Conservation (phyloP, 2,888 invertebrate genomes). For the Apotomis capreana region DNA sequence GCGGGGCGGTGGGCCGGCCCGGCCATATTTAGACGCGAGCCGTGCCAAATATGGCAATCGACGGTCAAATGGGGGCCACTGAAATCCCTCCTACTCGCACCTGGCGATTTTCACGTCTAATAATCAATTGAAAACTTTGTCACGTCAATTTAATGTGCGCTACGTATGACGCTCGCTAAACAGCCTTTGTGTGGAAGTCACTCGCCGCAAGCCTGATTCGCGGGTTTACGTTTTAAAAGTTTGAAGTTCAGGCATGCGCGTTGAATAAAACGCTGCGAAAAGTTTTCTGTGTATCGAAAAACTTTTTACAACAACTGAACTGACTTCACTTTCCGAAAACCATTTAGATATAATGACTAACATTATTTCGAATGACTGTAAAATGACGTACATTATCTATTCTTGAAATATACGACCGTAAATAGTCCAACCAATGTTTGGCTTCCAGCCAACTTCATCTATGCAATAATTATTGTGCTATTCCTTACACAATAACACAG, state of each 20-base stretch:
- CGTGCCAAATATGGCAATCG: slow-evolving; percentile 92
- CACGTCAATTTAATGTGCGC: slow-evolving; percentile 63
- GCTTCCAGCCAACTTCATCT: slow-evolving; percentile 14
- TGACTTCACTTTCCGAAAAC: not conserved
- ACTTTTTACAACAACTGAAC: not conserved
- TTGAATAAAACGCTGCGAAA: not conserved
- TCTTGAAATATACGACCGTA: slow-evolving; percentile 22
- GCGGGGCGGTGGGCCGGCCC: slow-evolving; percentile 83
- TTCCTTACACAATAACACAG: not conserved
- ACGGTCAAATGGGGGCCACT: slow-evolving; percentile 91
- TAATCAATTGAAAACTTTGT: slow-evolving; percentile 78
- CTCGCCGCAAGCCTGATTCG: not conserved
- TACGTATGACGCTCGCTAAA: slow-evolving; percentile 26
- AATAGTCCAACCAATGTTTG: slow-evolving; percentile 20
- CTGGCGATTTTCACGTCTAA: slow-evolving; percentile 82
- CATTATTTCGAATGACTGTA: not conserved
- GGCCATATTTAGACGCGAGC: slow-evolving; percentile 92
- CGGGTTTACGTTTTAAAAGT: slow-evolving; percentile 20
- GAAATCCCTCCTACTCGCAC: slow-evolving; percentile 88
- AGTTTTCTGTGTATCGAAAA: slow-evolving; percentile 3
- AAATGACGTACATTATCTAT: slow-evolving; percentile 9
- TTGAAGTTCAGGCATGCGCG: slow-evolving; percentile 19
- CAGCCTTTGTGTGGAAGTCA: slow-evolving; percentile 17
- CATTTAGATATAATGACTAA: slow-evolving; percentile 1
- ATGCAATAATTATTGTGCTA: slow-evolving; percentile 8